Evolutionary conservation across 2,797 vertebrate species (phyloP), one percentile per base, ranked within the genome.

Genomic region (Sebastes kiyomatsui): DNA sequence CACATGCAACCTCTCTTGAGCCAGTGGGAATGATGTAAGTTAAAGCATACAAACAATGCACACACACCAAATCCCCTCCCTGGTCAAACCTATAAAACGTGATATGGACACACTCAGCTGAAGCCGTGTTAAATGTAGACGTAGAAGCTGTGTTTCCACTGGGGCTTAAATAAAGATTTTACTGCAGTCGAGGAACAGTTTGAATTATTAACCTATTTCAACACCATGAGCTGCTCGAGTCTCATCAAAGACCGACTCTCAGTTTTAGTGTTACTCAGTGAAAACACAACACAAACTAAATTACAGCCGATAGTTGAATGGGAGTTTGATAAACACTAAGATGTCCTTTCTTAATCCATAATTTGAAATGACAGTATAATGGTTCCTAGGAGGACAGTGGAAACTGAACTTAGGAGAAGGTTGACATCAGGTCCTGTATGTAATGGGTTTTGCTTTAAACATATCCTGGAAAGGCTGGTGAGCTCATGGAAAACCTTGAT

Each of bases 401-500:
- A 76, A 61, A 77, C 18, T 75, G 64, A 59, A 72, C 5, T 30
- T 71, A 68, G 61, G 59, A 54, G 65, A 76, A 10, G 46, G 55
- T 73, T 90, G 69, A 89, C 69, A 82, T 32, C 61, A 61, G 81
- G 77, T 67, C 59, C 58, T 78, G 70, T 59, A 71, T 79, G 61
- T 77, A 83, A 85, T 85, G 77, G 69, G 65, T 71, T 81, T 80
- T 67, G 72, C 70, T 90, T 85, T 23, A 87, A 79, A 85, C 42
- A 65, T 73, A 66, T 84, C 79, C 77, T 84, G 87, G 82, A 90
- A 88, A 84, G 77, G 38, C 52, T 33, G 61, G 77, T 94, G 93
- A 93, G 87, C 81, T 94, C 89, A 94, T 93, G 92, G 91, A 93
- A 94, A 93, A 90, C 85, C 77, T 87, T 87, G 83, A 89, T 89